Evolutionary conservation across 2,113 vertebrate genomes (phyloP).

Genomic region (Melanerpes aurifrons): DNA sequence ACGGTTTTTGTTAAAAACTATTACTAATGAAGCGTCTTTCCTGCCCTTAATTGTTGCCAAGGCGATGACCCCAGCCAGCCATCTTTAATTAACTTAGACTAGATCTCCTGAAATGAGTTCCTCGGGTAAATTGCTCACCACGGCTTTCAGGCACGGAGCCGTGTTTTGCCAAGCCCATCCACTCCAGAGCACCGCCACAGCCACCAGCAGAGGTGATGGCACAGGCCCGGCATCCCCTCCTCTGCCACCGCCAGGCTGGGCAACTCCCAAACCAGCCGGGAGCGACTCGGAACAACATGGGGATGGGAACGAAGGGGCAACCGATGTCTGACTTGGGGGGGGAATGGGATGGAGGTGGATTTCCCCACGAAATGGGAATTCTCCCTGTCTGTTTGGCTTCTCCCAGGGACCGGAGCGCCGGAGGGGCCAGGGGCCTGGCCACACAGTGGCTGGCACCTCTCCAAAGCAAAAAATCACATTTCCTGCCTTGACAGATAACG

Average conservation of each 20-base stretch:
- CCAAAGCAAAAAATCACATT: slow-evolving; percentile 67
- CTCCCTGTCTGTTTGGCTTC: background rate
- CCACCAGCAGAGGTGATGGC: background rate
- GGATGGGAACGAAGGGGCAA: background rate
- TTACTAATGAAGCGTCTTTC: slow-evolving; percentile 78
- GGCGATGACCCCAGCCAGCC: slow-evolving; percentile 82
- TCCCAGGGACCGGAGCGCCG: background rate
- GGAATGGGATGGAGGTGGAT: accelerated
- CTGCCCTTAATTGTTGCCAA: slow-evolving; percentile 84
- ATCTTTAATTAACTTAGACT: slow-evolving; percentile 85
- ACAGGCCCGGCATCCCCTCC: background rate
- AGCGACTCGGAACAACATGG: background rate
- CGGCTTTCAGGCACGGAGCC: slow-evolving; percentile 73
- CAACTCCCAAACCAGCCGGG: background rate
- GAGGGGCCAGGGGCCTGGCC: background rate
- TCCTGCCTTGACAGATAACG: slow-evolving; percentile 73
- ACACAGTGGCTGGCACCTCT: slow-evolving; percentile 20
- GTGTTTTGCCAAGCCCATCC: slow-evolving; percentile 53
- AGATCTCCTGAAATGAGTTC: slow-evolving; percentile 78
- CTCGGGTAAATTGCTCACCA: slow-evolving; percentile 77
- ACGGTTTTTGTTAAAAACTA: slow-evolving; percentile 73
- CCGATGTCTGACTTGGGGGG: background rate
- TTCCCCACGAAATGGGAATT: background rate
- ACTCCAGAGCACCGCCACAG: background rate
- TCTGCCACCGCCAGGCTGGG: accelerated